phyloP scores from a whole-genome alignment of 2,113 vertebrate species.

The Urocitellus parryii region DNA sequence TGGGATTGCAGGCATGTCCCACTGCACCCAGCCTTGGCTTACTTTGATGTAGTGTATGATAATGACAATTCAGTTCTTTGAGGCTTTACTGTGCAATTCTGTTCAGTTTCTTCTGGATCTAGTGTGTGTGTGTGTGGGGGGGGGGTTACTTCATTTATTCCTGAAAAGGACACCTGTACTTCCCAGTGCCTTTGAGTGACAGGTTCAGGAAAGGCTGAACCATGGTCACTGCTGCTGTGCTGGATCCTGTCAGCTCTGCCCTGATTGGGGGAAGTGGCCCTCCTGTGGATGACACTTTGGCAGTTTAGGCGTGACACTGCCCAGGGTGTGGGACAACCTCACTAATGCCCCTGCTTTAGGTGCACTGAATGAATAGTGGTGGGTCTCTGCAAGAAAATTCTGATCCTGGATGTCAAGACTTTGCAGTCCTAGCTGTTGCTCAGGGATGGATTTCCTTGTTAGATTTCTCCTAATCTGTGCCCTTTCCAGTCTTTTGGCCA shows the following conservation, averaged over 20 bases:
- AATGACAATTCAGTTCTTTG: not conserved
- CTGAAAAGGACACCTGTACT: not conserved
- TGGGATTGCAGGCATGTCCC: too few relatives aligned
- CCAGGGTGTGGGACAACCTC: rapidly evolving
- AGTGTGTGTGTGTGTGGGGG: not conserved
- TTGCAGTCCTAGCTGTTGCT: rapidly evolving
- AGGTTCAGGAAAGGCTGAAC: not conserved
- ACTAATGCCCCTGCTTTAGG: not conserved
- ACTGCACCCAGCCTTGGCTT: not conserved
- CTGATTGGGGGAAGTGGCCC: rapidly evolving
- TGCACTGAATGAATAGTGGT: rapidly evolving
- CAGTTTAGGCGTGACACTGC: not conserved
- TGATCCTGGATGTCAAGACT: too few relatives aligned
- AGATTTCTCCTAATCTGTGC: not conserved
- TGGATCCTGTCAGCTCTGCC: too few relatives aligned
- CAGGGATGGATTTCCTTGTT: not conserved
- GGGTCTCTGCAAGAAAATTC: not conserved
- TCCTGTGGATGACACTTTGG: rapidly evolving
- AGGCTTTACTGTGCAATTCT: not conserved
- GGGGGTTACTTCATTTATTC: not conserved
- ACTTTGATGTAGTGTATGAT: not conserved
- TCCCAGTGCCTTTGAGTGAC: too few relatives aligned
- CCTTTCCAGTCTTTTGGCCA: not conserved
- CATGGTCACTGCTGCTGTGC: not conserved
- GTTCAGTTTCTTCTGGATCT: not conserved